Percentiles rank a stretch among this genome's conserved stretches.
Evolutionary conservation across 2,888 invertebrate genomes (phyloP).

Genomic region (Adineta ricciae): DNA sequence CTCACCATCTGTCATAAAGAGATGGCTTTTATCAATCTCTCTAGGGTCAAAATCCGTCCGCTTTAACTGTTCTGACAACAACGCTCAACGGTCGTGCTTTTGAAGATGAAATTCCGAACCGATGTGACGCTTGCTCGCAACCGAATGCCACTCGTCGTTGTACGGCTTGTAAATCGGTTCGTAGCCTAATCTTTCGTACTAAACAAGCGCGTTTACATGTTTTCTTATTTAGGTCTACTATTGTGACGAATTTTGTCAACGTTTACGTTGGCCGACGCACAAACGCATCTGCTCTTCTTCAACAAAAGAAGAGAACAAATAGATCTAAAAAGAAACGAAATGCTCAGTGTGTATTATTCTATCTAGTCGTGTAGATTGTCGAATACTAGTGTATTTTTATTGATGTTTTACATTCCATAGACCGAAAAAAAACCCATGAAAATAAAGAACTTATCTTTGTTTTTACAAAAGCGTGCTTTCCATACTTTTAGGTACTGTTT

Average conservation of each 20-base stretch:
- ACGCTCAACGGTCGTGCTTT: slow-evolving; percentile 76
- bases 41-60: slow-evolving; percentile 56
- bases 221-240: slow-evolving; percentile 53
- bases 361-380: too few species aligned
- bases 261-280: slow-evolving; percentile 60
- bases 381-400: too few species aligned
- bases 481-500: too few species aligned
- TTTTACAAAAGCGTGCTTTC: too few species aligned
- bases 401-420: too few species aligned
- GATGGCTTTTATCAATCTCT: neutral
- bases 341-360: too few species aligned
- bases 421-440: too few species aligned
- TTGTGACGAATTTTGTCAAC: slow-evolving; percentile 84
- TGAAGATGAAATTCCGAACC: slow-evolving; percentile 42
- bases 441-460: too few species aligned
- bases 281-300: slow-evolving; percentile 39
- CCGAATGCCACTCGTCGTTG: slow-evolving; percentile 74
- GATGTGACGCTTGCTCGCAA: slow-evolving; percentile 44
- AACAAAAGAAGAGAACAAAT: neutral
- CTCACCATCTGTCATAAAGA: too few species aligned
- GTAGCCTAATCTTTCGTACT: neutral
- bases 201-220: too few species aligned
- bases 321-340: neutral
- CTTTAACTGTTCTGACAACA: slow-evolving; percentile 62
- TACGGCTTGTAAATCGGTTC: slow-evolving; percentile 67